These are phyloP conservation scores for Drosophila atripex DNA, from an alignment of 2,888 invertebrate genomes.

Conservation along the genomic window DNA sequence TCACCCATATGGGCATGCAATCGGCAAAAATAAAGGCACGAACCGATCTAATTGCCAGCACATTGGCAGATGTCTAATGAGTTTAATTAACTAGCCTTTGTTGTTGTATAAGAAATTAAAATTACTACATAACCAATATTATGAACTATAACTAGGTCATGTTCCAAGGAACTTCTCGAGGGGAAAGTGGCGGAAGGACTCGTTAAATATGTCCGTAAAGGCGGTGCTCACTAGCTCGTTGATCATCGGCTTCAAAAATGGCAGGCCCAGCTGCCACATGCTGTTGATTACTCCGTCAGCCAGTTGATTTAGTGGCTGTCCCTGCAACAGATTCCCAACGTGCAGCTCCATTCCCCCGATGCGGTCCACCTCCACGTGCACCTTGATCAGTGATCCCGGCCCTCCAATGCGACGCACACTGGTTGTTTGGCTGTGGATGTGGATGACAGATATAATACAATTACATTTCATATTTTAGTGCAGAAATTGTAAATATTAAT, in stretches of 20 bases:
- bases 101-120: slow-evolving; percentile 17
- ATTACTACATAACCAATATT: slow-evolving; percentile 18
- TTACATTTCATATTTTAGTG: neutral
- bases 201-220: slow-evolving; percentile 92
- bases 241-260: slow-evolving; percentile 89
- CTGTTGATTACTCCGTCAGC: slow-evolving; percentile 91
- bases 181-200: slow-evolving; percentile 90
- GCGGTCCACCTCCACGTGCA: slow-evolving; percentile 89
- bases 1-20: slow-evolving; percentile 59
- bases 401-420: slow-evolving; percentile 84
- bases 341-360: slow-evolving; percentile 92
- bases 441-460: too few species aligned
- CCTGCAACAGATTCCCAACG: slow-evolving; percentile 88
- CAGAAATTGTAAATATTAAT: too few species aligned
- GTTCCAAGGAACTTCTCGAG: slow-evolving; percentile 86
- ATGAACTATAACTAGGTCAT: slow-evolving; percentile 25
- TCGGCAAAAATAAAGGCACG: slow-evolving; percentile 36
- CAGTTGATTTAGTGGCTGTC: slow-evolving; percentile 87
- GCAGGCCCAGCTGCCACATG: slow-evolving; percentile 92
- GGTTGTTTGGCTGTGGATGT: slow-evolving; percentile 83
- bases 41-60: slow-evolving; percentile 61
- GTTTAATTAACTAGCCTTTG: slow-evolving; percentile 40
- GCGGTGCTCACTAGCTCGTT: slow-evolving; percentile 93
- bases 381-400: slow-evolving; percentile 85
- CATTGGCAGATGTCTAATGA: slow-evolving; percentile 65